phyloP scores from a whole-genome alignment of 1,140 invertebrate genomes.

The Archegozetes longisetosus region DNA sequence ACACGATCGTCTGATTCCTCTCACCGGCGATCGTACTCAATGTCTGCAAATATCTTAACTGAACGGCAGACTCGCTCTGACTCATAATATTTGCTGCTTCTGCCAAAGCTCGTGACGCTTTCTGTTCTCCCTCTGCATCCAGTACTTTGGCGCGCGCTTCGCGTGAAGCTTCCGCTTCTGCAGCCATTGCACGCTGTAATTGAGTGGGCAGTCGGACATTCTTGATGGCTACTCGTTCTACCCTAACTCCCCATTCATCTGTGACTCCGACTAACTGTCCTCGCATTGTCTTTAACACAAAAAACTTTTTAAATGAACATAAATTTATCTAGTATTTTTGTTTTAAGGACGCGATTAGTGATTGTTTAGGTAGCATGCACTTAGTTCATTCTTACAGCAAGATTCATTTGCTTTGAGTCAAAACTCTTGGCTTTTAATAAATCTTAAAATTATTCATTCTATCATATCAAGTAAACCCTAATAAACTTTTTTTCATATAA shows the following conservation, averaged over 20 bases:
- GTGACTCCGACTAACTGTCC: constrained; percentile 21
- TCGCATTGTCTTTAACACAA: too few species aligned
- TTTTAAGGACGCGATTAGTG: too few species aligned
- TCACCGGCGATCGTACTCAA: constrained; percentile 34
- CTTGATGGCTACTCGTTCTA: constrained; percentile 43
- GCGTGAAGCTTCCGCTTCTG: constrained; percentile 30
- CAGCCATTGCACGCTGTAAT: constrained; percentile 33
- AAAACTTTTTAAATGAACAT: too few species aligned
- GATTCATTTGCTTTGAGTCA: too few species aligned
- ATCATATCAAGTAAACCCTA: too few species aligned
- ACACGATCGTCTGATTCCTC: constrained; percentile 75
- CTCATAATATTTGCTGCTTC: constrained; percentile 75
- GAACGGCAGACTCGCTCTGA: constrained; percentile 45
- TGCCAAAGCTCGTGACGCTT: constrained; percentile 64
- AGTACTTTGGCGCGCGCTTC: constrained; percentile 33
- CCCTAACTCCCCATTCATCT: constrained; percentile 53
- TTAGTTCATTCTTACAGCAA: too few species aligned
- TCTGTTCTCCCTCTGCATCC: constrained; percentile 55
- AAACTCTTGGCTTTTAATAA: too few species aligned
- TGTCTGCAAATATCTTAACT: constrained; percentile 44
- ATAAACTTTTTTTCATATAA: too few species aligned
- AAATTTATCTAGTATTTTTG: too few species aligned
- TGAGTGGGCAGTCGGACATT: constrained; percentile 33
- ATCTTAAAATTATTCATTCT: too few species aligned
- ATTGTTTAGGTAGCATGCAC: too few species aligned